phyloP scores from a whole-genome alignment of 92 coral and sea anemone genomes.

The Paramuricea clavata region DNA sequence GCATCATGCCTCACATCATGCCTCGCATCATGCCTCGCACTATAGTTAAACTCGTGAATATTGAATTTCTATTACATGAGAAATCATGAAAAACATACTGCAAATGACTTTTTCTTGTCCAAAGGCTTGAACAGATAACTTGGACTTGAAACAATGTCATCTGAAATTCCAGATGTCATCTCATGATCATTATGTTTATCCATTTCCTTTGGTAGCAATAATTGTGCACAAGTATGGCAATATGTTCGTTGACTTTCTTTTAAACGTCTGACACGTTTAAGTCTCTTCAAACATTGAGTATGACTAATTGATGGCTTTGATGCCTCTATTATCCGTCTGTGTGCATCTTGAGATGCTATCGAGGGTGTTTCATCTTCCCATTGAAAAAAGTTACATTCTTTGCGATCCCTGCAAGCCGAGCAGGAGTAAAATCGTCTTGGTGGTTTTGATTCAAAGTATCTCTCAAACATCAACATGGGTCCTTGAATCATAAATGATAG shows the following conservation, averaged over 20 bases:
- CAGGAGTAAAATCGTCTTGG: constrained; percentile 88
- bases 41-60: no score
- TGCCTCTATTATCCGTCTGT: constrained; percentile 74
- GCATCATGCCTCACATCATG: no score
- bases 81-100: constrained; percentile 67
- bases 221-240: constrained; percentile 84
- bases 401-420: constrained; percentile 93
- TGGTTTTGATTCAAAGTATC: constrained; percentile 82
- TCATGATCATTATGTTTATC: constrained; percentile 71
- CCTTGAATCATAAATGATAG: constrained; percentile 60
- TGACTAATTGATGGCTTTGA: constrained; percentile 65
- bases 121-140: constrained; percentile 81
- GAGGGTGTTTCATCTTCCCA: constrained; percentile 92
- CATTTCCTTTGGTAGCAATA: constrained; percentile 61
- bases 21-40: no score
- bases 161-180: constrained; percentile 38
- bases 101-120: constrained; percentile 89
- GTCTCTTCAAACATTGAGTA: constrained; percentile 50
- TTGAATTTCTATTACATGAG: no score
- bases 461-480: constrained; percentile 97
- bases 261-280: constrained; percentile 43
- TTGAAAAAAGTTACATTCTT: constrained; percentile 91
- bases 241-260: constrained; percentile 58
- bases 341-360: constrained; percentile 75
- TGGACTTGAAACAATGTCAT: constrained; percentile 74